phyloP scores from a whole-genome alignment of 2,888 invertebrate species.

The Sphaerophoria taeniata region DNA sequence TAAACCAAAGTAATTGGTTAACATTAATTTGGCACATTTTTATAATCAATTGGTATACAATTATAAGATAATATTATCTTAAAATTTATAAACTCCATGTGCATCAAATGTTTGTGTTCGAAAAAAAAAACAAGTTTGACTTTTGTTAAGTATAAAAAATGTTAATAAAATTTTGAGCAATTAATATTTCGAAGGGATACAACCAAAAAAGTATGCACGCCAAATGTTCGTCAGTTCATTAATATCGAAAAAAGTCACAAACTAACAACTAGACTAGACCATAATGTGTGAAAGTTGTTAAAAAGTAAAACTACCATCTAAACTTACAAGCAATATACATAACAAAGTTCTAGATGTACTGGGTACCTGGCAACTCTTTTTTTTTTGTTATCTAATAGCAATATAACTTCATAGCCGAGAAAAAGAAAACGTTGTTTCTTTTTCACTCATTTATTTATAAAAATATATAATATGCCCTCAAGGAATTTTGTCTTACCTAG shows the following conservation, averaged over 20 bases:
- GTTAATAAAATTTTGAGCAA: conserved; percentile 27
- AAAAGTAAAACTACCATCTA: conserved; percentile 34
- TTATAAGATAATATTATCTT: no score
- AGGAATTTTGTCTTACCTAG: conserved; percentile 14
- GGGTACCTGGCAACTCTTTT: conserved; percentile 20
- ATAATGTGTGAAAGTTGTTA: conserved; percentile 1
- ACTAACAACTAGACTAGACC: neutral
- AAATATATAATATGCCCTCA: conserved; percentile 17
- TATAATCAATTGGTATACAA: neutral
- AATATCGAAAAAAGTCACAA: neutral
- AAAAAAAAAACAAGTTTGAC: no score
- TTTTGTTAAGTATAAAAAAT: neutral
- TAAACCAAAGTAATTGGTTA: no score
- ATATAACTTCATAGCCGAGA: conserved; percentile 25
- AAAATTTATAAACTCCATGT: no score
- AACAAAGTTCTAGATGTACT: conserved; percentile 4
- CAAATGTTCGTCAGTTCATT: neutral
- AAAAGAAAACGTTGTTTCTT: neutral
- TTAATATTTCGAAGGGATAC: conserved; percentile 26
- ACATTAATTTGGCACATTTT: conserved; percentile 17
- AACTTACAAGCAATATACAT: conserved; percentile 18
- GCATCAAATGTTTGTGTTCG: neutral
- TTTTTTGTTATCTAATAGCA: neutral
- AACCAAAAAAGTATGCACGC: neutral
- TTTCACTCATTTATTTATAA: neutral